Base-by-base conservation (phyloP, 2,797 vertebrate species). In the Parauchenoglanis punctatus region DNA sequence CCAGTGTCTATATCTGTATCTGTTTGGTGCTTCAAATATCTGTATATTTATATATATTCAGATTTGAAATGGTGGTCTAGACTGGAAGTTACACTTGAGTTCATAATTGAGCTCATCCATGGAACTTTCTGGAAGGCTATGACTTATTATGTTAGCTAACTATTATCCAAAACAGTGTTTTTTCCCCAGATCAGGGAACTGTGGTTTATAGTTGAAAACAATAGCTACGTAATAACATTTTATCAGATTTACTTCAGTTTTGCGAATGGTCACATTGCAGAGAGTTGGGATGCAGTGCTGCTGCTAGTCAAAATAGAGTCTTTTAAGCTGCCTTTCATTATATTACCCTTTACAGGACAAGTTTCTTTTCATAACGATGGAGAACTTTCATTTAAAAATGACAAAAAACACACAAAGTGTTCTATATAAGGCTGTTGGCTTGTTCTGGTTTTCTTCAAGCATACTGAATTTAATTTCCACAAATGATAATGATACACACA, bases 381-480 rank as follows among this genome's bases (percentile, higher is more conserved):
- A 49, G 35, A 40, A 72, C 2, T 3, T 70, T 17, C 5, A 65
- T 13, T 35, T 31, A 35, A 67, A 28, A 67, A 67, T 15, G 63
- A 28, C n/a, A 31, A 67, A 25, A 63, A 63, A 25, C 25, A 63
- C 1, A 63, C 10, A 8, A 23, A 63, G 40, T 40, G 40, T 40
- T 40, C 1, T 40, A 40, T 40, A 23, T 10, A 73, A 40, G 40
- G 40, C 23, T 52, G 25, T 52, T 54, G 46, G 25, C 73, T 76
- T 76, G 13, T 28, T 52, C 46, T 76, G 73, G 73, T 40, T 23
- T 70, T 58, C 31, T 25, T 40, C 83, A 58, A 17, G 67, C 52
- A 40, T 56, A 44, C n/a, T 85, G 73, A 49, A 65, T 85, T 85
- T 85, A 28, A 76, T 85, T 85, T 76, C 4, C 18, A 77, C 58